These are phyloP conservation scores for Eudyptes chrysolophus DNA, from an alignment of 2,113 vertebrate genomes.

Conservation along the genomic window DNA sequence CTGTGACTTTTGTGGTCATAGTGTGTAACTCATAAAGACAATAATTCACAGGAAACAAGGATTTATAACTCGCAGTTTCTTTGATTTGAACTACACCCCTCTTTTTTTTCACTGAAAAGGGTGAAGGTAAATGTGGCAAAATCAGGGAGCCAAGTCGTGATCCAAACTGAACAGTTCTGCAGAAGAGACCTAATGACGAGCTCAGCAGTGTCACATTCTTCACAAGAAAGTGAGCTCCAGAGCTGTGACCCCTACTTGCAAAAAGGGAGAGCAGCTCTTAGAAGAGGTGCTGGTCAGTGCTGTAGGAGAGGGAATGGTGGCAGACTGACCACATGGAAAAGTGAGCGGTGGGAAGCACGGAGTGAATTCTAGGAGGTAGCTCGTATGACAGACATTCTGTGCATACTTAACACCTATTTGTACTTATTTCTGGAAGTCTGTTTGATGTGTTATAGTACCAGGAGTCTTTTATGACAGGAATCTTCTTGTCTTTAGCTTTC, in stretches of 20 bases:
- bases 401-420: not conserved
- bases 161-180: not conserved
- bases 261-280: not conserved
- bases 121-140: not conserved
- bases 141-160: not conserved
- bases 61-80: not conserved
- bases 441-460: not conserved
- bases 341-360: not conserved
- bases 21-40: not conserved
- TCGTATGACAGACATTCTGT: not conserved
- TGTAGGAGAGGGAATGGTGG: not conserved
- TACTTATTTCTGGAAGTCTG: not conserved
- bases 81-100: not conserved
- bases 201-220: fast-evolving
- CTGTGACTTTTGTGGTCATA: not conserved
- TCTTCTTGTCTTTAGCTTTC: not conserved
- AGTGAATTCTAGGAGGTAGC: not conserved
- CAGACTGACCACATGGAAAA: not conserved
- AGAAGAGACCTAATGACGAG: not conserved
- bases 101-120: not conserved
- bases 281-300: not conserved
- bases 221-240: not conserved
- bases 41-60: not conserved
- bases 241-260: no score
- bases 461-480: not conserved